A percentile compares a stretch with the other conserved stretches of the same genome.
Evolutionary conservation across 2,888 invertebrate genomes (phyloP).

Genomic region (Coelopa pilipes): DNA sequence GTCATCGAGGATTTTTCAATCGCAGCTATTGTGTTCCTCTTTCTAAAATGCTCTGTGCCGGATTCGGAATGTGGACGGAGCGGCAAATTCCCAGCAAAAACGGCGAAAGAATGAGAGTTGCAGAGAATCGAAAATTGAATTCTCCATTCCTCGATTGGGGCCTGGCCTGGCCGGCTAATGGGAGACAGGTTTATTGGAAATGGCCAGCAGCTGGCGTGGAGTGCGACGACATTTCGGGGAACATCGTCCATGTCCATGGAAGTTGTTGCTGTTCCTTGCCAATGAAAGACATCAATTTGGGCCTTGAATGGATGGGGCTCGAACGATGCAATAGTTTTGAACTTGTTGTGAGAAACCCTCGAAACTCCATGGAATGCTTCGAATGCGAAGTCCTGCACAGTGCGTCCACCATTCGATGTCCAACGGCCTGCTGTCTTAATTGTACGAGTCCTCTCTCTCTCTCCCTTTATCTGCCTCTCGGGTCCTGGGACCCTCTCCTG

Average conservation of each 20-base stretch:
- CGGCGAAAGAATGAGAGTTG: not conserved
- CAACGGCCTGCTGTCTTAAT: no score
- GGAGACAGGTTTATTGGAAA: conserved; percentile 25
- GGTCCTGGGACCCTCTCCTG: no score
- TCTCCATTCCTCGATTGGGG: not conserved
- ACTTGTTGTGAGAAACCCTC: not conserved
- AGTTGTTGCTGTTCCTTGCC: no score
- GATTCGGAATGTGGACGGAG: not conserved
- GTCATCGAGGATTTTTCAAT: no score
- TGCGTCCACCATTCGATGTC: no score
- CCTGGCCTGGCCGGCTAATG: not conserved
- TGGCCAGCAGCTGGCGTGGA: conserved; percentile 18
- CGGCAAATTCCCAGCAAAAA: not conserved
- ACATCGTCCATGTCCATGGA: no score
- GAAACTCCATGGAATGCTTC: not conserved
- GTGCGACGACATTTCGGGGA: conserved; percentile 3
- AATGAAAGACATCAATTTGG: not conserved
- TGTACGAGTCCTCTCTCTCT: no score
- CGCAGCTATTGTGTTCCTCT: not conserved
- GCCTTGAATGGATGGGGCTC: not conserved
- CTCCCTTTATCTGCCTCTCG: no score
- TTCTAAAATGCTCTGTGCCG: conserved; percentile 1
- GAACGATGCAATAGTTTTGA: not conserved
- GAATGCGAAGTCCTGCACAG: no score
- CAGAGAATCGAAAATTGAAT: conserved; percentile 21